Evolutionary conservation across 2,888 invertebrate genomes (phyloP), one percentile per base, ranked within the genome.

Genomic region (Leptarthrus brevirostris): DNA sequence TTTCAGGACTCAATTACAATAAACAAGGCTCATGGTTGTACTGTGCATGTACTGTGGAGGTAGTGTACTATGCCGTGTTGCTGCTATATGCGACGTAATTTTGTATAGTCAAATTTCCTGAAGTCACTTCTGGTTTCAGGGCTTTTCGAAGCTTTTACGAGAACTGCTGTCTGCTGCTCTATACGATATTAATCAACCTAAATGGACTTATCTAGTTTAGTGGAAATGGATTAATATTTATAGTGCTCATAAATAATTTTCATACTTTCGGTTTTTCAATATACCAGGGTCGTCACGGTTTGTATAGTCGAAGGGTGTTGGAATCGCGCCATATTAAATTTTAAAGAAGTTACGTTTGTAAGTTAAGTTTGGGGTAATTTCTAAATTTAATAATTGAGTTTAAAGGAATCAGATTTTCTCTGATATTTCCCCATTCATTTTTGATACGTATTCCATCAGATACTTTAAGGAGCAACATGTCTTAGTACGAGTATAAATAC

Each of bases 1-100:
- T 69, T 69, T 69, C 69, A 69, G 69, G 69, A 52, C 69, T 69
- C 69, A 69, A 69, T 69, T 69, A 69, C 52, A 69, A 69, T 69
- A 69, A 69, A 69, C 69, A 69, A 69, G 69, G 36, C 20, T 69
- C 64, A 36, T 52, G 69, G 14, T 44, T 69, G 52, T 52, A 20
- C 2, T 12, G 3, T 40, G 40, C 40, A 1, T 40, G n/a, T 1
- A 40, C 40, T 40, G 12, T 1, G 8, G 3, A 40, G 3, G n/a
- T 6, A 40, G n/a, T n/a, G 40, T 40, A 40, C 1, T 3, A 40
- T 8, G 12, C 10, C 40, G 6, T 8, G 10, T 3, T 40, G n/a
- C 12, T 6, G 12, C 12, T 40, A 40, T n/a, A 40, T 12, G n/a
- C 40, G 40, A n/a, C n/a, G 40, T n/a, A 40, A 40, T 40, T 40